These are phyloP conservation scores for Tenthredo notha DNA, from an alignment of 2,888 invertebrate genomes.

Conservation along the genomic window DNA sequence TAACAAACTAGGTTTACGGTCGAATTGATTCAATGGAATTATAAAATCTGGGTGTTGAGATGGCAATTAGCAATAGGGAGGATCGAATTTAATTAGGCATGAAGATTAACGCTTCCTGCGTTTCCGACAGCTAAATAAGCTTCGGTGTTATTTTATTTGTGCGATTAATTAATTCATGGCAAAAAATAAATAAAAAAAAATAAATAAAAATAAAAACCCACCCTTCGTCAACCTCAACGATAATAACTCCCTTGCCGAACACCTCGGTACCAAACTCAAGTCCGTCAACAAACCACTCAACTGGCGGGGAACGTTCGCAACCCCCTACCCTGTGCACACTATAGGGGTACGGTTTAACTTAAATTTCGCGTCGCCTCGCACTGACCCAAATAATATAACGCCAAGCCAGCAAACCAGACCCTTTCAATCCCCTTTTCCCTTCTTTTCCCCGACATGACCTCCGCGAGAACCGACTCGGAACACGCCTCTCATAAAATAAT, in stretches of 20 bases:
- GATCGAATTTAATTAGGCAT: slow-evolving; percentile 1
- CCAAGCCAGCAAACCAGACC: slow-evolving; percentile 38
- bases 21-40: neutral
- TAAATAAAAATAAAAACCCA: neutral
- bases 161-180: slow-evolving; percentile 1
- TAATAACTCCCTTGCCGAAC: slow-evolving; percentile 19
- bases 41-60: neutral
- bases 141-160: neutral
- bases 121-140: neutral
- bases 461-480: slow-evolving; percentile 43
- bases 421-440: slow-evolving; percentile 38
- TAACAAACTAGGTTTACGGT: neutral
- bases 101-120: neutral
- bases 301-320: neutral
- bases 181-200: neutral
- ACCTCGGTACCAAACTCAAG: neutral
- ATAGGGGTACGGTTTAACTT: slow-evolving; percentile 30
- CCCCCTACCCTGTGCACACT: neutral
- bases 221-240: neutral
- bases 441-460: slow-evolving; percentile 50
- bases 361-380: slow-evolving; percentile 46
- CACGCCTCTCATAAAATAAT: slow-evolving; percentile 52
- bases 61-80: slow-evolving; percentile 1
- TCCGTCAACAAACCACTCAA: neutral
- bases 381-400: slow-evolving; percentile 41